A percentile compares a stretch with the other conserved stretches of the same genome.
Evolutionary conservation across 2,888 invertebrate genomes (phyloP).

Genomic region (Drosophila robusta): DNA sequence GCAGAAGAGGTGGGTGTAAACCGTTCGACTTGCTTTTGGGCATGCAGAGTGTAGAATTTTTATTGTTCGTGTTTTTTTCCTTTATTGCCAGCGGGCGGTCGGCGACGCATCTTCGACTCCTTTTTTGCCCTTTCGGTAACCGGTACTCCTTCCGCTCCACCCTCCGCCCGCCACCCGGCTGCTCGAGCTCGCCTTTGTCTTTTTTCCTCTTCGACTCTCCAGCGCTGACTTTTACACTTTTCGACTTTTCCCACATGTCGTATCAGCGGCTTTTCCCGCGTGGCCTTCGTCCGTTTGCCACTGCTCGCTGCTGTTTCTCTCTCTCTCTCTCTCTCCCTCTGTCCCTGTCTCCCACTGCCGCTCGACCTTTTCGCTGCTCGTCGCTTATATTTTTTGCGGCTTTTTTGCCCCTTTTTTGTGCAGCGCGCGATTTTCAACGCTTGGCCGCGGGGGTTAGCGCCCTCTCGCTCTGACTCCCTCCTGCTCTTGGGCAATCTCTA

Average conservation of each 20-base stretch:
- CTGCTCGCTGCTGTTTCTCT: slow-evolving; percentile 7
- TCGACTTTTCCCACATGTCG: slow-evolving; percentile 79
- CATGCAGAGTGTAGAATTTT: slow-evolving; percentile 73
- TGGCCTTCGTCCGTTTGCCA: slow-evolving; percentile 58
- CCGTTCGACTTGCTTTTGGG: slow-evolving; percentile 51
- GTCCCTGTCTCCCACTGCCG: background rate
- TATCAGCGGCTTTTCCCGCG: slow-evolving; percentile 75
- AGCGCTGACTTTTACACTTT: slow-evolving; percentile 70
- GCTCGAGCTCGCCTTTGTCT: slow-evolving; percentile 13
- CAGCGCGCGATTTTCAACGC: slow-evolving; percentile 71
- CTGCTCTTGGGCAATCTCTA: slow-evolving; percentile 25
- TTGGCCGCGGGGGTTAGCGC: slow-evolving; percentile 60
- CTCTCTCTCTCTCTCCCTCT: background rate
- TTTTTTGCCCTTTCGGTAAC: slow-evolving; percentile 16
- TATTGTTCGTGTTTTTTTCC: slow-evolving; percentile 72
- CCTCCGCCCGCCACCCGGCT: background rate
- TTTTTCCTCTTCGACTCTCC: slow-evolving; percentile 15
- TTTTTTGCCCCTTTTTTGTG: slow-evolving; percentile 57
- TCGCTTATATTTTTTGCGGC: slow-evolving; percentile 43
- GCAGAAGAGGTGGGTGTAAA: slow-evolving; percentile 2
- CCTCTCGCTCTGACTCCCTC: slow-evolving; percentile 11
- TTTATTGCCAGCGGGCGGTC: slow-evolving; percentile 76
- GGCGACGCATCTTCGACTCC: slow-evolving; percentile 59
- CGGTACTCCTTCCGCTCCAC: background rate
- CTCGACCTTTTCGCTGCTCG: slow-evolving; percentile 43